Evolutionary conservation across 2,888 invertebrate species (phyloP).

Genomic region (Spatulosminthurus flaviceps): DNA sequence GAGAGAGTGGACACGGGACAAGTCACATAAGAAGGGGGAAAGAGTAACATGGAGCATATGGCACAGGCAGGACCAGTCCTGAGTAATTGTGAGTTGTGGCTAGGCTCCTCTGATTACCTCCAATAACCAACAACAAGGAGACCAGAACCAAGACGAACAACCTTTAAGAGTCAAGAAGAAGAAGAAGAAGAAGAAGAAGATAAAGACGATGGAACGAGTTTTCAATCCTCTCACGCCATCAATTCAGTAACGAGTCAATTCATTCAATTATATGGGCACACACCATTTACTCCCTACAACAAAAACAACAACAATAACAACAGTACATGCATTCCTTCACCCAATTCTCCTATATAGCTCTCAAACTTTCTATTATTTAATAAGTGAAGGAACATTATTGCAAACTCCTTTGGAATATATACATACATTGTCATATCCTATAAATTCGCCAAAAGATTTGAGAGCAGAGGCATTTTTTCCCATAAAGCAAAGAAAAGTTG

Average conservation of each 20-base stretch:
- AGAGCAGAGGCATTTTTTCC: no score
- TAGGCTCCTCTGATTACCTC: conserved; percentile 10
- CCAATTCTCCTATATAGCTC: no score
- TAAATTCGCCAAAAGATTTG: no score
- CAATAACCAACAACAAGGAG: conserved; percentile 11
- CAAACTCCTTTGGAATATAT: no score
- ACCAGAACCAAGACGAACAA: not conserved
- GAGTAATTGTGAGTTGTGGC: not conserved
- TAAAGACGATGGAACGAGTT: not conserved
- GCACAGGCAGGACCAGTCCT: not conserved
- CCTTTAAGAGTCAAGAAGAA: no score
- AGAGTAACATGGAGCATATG: not conserved
- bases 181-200: not conserved
- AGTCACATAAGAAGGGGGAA: not conserved
- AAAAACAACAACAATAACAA: not conserved
- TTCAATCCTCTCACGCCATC: conserved; percentile 18
- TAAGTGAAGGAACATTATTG: no score
- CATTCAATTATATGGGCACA: conserved; percentile 5
- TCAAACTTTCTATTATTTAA: no score
- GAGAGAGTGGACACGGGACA: not conserved
- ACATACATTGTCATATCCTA: no score
- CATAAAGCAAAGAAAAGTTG: no score
- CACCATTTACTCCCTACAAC: not conserved
- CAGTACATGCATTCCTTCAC: not conserved
- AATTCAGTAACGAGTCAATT: conserved; percentile 18